Evolutionary conservation across 2,888 invertebrate species (phyloP).

Genomic region (Drosophila greeni): DNA sequence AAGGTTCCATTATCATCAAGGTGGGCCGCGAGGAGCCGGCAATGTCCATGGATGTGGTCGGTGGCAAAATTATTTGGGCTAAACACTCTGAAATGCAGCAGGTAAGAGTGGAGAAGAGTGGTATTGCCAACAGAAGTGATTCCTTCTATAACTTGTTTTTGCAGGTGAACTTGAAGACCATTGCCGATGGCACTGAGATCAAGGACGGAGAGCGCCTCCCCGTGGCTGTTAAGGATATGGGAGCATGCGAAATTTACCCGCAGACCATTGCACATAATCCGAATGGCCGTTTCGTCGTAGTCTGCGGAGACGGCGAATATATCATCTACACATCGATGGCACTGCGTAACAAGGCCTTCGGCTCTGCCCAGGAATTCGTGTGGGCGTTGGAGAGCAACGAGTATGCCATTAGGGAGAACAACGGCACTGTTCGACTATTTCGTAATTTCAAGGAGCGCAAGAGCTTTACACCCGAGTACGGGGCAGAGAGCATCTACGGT

Average conservation of each 20-base stretch:
- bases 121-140: not conserved
- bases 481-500: slow-evolving; percentile 97
- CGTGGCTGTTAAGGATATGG: slow-evolving; percentile 98
- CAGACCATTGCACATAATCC: slow-evolving; percentile 99
- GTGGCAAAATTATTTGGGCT: slow-evolving; percentile 99
- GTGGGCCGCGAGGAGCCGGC: slow-evolving; percentile 98
- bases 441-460: slow-evolving; percentile 99
- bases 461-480: slow-evolving; percentile 96
- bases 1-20: slow-evolving; percentile 79
- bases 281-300: slow-evolving; percentile 94
- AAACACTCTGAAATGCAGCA: slow-evolving; percentile 99
- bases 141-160: not conserved
- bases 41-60: slow-evolving; percentile 98
- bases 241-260: slow-evolving; percentile 99
- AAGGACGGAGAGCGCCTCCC: slow-evolving; percentile 96
- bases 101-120: slow-evolving; percentile 47
- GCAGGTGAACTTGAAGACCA: slow-evolving; percentile 76
- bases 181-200: slow-evolving; percentile 82
- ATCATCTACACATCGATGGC: slow-evolving; percentile 99
- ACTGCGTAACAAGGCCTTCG: slow-evolving; percentile 98
- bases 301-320: slow-evolving; percentile 99
- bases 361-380: slow-evolving; percentile 98
- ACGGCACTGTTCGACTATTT: slow-evolving; percentile 94
- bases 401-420: slow-evolving; percentile 92
- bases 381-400: slow-evolving; percentile 99